phyloP scores from a whole-genome alignment of 2,888 invertebrate species.

The Ommatoiulus sabulosus region DNA sequence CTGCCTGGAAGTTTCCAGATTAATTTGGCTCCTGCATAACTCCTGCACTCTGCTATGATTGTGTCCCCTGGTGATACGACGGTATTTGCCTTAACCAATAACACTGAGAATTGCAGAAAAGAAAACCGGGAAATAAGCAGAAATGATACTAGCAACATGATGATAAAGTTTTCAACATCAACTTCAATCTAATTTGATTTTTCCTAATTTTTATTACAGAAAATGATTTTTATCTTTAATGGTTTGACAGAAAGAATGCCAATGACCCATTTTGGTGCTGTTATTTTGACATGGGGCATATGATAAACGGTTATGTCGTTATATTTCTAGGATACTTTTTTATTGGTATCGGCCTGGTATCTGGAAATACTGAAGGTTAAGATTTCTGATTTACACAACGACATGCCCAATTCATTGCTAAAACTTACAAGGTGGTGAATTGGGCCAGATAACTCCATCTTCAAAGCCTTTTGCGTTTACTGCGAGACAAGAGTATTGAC shows the following conservation, averaged over 20 bases:
- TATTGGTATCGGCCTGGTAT: not conserved
- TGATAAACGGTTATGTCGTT: not conserved
- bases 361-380: not conserved
- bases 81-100: not conserved
- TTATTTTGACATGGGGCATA: not conserved
- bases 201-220: not conserved
- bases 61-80: not conserved
- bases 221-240: not conserved
- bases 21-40: not conserved
- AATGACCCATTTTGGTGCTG: not conserved
- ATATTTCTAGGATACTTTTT: not conserved
- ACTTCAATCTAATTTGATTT: too few species aligned
- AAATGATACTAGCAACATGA: not conserved
- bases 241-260: not conserved
- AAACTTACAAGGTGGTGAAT: slow-evolving; percentile 14
- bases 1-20: slow-evolving; percentile 47
- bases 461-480: slow-evolving; percentile 8
- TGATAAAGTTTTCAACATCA: not conserved
- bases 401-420: not conserved
- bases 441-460: slow-evolving; percentile 15
- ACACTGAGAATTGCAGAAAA: not conserved
- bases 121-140: not conserved
- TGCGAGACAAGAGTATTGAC: slow-evolving; percentile 28
- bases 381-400: not conserved
- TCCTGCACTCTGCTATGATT: not conserved